These are phyloP conservation scores for Denticeps clupeoides DNA, from an alignment of 2,797 vertebrate genomes.

Conservation along the genomic window DNA sequence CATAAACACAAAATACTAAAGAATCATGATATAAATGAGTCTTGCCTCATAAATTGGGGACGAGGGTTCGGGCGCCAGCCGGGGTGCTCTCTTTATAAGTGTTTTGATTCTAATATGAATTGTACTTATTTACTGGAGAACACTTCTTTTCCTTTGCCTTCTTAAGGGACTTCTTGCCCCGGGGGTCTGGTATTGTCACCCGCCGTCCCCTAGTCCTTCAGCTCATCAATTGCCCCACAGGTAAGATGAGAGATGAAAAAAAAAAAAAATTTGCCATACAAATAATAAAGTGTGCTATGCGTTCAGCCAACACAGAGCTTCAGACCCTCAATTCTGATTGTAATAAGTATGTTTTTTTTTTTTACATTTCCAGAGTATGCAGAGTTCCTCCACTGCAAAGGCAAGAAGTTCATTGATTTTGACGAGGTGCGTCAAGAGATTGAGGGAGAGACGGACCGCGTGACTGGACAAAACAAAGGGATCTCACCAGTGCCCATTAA, in stretches of 20 bases:
- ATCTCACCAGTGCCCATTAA: constrained; percentile 93
- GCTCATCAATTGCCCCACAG: constrained; percentile 71
- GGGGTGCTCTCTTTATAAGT: no score
- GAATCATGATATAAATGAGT: no score
- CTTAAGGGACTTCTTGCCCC: constrained; percentile 75
- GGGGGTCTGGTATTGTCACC: constrained; percentile 80
- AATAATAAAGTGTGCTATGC: no score
- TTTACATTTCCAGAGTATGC: constrained; percentile 66
- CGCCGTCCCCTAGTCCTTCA: constrained; percentile 75
- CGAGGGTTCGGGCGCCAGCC: no score
- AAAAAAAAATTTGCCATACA: no score
- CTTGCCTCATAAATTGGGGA: no score
- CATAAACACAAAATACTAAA: no score
- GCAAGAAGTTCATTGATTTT: constrained; percentile 87
- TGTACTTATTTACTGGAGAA: neutral
- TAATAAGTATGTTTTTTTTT: neutral
- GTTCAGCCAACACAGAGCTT: no score
- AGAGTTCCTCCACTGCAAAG: constrained; percentile 90
- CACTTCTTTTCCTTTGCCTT: constrained; percentile 13
- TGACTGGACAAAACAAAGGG: constrained; percentile 87
- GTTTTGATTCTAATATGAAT: neutral
- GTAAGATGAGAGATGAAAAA: constrained; percentile 42
- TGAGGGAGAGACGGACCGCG: constrained; percentile 81
- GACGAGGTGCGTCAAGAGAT: constrained; percentile 90
- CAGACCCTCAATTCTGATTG: no score